These are phyloP conservation scores for Porites australiensis DNA, from an alignment of 64 coral and sea anemone species.

Conservation along the genomic window DNA sequence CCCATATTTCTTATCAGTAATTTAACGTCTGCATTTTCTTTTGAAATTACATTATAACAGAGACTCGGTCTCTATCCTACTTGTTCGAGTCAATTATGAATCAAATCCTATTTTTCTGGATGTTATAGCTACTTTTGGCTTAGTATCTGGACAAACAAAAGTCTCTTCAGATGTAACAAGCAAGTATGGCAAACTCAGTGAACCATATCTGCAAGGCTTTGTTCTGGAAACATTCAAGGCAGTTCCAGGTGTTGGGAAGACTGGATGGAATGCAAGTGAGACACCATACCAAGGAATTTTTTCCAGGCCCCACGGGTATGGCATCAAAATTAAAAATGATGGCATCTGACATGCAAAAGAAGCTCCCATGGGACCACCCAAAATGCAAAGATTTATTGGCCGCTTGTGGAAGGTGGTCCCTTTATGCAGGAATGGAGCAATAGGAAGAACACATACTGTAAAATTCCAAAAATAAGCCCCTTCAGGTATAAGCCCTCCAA, in stretches of 20 bases:
- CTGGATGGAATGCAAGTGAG: conserved; percentile 92
- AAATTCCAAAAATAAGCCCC: no score
- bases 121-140: background rate
- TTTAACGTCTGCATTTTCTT: no score
- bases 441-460: no score
- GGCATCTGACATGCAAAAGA: no score
- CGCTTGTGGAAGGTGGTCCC: no score
- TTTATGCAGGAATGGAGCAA: no score
- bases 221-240: conserved; percentile 88
- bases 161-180: conserved; percentile 90
- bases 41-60: background rate
- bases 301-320: conserved; percentile 81
- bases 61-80: no score
- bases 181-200: conserved; percentile 81
- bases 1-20: no score
- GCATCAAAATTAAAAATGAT: background rate
- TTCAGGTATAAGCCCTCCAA: no score
- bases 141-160: conserved; percentile 45
- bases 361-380: no score
- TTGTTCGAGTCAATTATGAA: background rate
- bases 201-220: conserved; percentile 87
- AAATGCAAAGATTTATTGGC: no score
- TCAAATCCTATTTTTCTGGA: background rate
- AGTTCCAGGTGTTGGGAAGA: conserved; percentile 90
- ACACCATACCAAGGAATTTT: conserved; percentile 87